Percentiles rank a stretch among this genome's conserved stretches.
phyloP scores from a whole-genome alignment of 1,140 invertebrate genomes.

The Radopholus similis region DNA sequence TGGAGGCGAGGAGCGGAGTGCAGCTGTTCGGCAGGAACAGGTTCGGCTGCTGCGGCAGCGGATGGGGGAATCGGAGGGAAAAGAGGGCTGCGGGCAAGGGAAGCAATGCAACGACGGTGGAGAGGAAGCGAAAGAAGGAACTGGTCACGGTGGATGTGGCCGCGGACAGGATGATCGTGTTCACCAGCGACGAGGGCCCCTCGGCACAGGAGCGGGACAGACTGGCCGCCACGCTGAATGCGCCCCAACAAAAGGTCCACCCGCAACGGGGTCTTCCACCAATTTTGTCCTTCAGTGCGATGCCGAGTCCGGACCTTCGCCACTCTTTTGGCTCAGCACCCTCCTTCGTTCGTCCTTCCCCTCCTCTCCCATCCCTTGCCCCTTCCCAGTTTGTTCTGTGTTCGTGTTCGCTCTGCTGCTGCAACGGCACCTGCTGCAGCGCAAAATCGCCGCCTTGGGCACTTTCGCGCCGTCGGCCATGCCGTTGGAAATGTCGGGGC shows the following conservation, averaged over 20 bases:
- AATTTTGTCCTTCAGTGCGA: not conserved
- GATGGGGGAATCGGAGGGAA: not conserved
- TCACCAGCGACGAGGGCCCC: slow-evolving; percentile 11
- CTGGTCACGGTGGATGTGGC: slow-evolving; percentile 11
- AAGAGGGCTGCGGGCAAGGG: not conserved
- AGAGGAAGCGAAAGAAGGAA: not conserved
- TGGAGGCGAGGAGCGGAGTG: not conserved
- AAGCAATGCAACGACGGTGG: not conserved
- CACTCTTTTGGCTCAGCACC: not conserved
- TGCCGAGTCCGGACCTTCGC: too few relatives aligned
- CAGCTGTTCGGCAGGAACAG: not conserved
- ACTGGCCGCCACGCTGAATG: not conserved
- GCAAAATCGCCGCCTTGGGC: not conserved
- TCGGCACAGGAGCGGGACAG: not conserved
- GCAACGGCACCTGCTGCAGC: slow-evolving; percentile 5
- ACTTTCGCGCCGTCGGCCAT: slow-evolving; percentile 5
- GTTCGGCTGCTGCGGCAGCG: not conserved
- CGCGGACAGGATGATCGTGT: slow-evolving; percentile 12
- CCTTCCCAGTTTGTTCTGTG: too few relatives aligned
- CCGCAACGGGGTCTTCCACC: too few relatives aligned
- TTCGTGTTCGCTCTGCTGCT: not conserved
- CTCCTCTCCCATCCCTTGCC: too few relatives aligned
- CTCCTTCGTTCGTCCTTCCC: too few relatives aligned
- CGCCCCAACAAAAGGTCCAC: not conserved
- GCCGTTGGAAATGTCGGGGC: not conserved